phyloP scores from a whole-genome alignment of 1,140 invertebrate genomes.

The Temnothorax curvispinosus region DNA sequence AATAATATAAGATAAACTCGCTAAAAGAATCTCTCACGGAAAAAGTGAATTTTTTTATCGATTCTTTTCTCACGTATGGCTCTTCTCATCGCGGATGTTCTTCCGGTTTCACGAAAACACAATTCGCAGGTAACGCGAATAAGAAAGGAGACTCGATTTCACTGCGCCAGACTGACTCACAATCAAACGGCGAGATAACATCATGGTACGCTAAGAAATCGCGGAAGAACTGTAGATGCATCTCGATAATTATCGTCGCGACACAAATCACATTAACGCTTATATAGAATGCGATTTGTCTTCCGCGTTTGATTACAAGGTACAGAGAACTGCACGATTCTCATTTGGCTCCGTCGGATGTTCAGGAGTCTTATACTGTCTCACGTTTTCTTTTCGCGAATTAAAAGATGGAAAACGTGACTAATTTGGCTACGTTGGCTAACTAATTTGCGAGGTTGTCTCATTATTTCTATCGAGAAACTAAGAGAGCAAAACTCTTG shows the following conservation, averaged over 20 bases:
- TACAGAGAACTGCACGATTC: not conserved
- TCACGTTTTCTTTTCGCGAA: not conserved
- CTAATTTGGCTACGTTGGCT: not conserved
- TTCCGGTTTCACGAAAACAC: conserved; percentile 1
- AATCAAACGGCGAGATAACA: conserved; percentile 45
- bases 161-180: conserved; percentile 28
- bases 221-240: conserved; percentile 39
- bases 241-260: conserved; percentile 44
- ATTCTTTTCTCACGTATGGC: not conserved
- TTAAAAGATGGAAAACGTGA: not conserved
- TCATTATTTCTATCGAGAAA: not conserved
- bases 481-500: not conserved
- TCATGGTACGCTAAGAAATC: conserved; percentile 54
- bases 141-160: conserved; percentile 64
- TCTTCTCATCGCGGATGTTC: not conserved
- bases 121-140: conserved; percentile 17
- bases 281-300: not conserved
- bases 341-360: not conserved
- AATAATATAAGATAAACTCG: not conserved
- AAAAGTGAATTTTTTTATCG: not conserved
- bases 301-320: conserved; percentile 3
- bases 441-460: not conserved
- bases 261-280: not conserved
- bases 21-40: not conserved
- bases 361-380: not conserved